Base-by-base conservation (phyloP, 2,888 invertebrate species). In the Sarcophaga subvicina region DNA sequence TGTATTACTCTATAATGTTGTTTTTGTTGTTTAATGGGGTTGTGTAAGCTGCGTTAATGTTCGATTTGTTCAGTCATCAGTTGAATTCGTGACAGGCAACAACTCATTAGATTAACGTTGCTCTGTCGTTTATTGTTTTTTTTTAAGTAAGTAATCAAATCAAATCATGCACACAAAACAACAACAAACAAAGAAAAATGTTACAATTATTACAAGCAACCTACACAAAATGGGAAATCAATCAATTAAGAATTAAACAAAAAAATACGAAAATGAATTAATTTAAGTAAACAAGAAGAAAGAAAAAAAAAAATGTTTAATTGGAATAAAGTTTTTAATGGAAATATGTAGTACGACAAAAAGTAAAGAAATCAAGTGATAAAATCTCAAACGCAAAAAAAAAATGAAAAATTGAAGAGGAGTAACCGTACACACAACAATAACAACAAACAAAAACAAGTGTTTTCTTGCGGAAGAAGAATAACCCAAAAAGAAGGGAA, bases 31-130 rank as follows among this genome's bases (percentile, higher is more conserved):
- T 87, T 84, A 87, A 87, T 84, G 87, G 93, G 93, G 93, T 93
- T 93, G 92, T 91, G 91, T 92, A 91, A 91, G 91, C 92, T 91
- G 92, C 91, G 92, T 91, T 90, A 90, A 90, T 90, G 91, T 92
- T 92, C 92, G 90, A 91, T 92, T 91, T 91, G 91, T 93, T 93
- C 92, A 93, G 93, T 93, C 93, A 93, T 92, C 92, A 93, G 92
- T 93, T 93, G 93, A 93, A 93, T 92, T 92, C 92, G 92, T 92
- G 93, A 93, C 93, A 93, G 93, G 92, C 91, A 93, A 93, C 93
- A 92, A 93, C 93, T 91, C 90, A 90, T 90, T 90, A 89, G 89
- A 90, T 90, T 90, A 90, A 89, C 85, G 91, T 92, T 92, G 91
- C 91, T 89, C 90, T 91, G 90, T 90, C 89, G 88, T 89, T 89